These are phyloP conservation scores for Zapornia atra DNA, from an alignment of 2,113 vertebrate species.

Conservation along the genomic window DNA sequence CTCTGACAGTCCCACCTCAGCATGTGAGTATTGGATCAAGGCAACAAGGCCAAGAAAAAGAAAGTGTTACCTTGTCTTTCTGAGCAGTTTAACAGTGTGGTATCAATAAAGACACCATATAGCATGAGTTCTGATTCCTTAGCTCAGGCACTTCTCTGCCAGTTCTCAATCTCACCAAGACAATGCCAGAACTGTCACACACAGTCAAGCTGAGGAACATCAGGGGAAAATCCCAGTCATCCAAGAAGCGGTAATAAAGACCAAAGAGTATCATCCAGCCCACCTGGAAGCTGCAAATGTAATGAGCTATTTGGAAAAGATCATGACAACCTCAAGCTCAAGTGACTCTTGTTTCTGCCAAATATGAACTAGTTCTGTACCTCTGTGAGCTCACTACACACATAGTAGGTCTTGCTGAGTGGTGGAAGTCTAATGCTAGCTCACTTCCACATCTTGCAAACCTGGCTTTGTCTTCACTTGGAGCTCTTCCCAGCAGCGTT, in stretches of 20 bases:
- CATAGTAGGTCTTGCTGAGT: conserved; percentile 11
- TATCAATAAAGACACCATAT: conserved; percentile 38
- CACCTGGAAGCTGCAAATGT: conserved; percentile 58
- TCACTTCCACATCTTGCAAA: conserved; percentile 65
- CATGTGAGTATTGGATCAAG: conserved; percentile 52
- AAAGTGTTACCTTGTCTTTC: conserved; percentile 58
- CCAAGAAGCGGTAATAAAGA: conserved; percentile 37
- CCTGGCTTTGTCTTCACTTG: conserved; percentile 61
- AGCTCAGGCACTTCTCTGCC: conserved; percentile 43
- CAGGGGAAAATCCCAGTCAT: conserved; percentile 32
- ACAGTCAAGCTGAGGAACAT: conserved; percentile 29
- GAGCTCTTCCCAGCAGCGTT: conserved; percentile 60
- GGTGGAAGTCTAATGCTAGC: conserved; percentile 42
- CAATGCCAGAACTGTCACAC: conserved; percentile 41
- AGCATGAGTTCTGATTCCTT: conserved; percentile 29
- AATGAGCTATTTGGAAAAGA: conserved; percentile 64
- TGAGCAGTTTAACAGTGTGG: conserved; percentile 41
- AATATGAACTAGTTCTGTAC: background rate
- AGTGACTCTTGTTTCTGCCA: conserved; percentile 29
- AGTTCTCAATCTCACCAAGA: conserved; percentile 13
- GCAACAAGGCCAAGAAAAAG: conserved; percentile 46
- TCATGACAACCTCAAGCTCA: conserved; percentile 25
- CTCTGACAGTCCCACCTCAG: conserved; percentile 56
- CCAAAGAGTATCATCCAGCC: conserved; percentile 31
- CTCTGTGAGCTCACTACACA: background rate